phyloP scores from a whole-genome alignment of 2,113 vertebrate species.

The Rhadina sibilatrix region DNA sequence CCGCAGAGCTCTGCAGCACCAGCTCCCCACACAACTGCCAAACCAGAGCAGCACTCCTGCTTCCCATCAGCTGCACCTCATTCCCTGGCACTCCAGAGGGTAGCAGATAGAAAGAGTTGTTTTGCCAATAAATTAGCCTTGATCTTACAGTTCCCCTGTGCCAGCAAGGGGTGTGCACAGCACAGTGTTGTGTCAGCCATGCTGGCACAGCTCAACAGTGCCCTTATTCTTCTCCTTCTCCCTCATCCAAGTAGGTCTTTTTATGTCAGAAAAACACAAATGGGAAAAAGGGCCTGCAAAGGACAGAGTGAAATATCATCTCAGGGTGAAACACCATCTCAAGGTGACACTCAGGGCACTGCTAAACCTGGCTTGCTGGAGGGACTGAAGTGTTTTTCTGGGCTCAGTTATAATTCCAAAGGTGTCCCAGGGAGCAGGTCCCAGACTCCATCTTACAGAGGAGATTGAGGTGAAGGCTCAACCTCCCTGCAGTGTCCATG shows the following conservation, averaged over 20 bases:
- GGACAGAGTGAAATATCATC: neutral
- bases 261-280: neutral
- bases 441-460: neutral
- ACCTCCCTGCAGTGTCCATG: accelerated
- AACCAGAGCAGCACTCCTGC: neutral
- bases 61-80: neutral
- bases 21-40: neutral
- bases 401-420: neutral
- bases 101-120: neutral
- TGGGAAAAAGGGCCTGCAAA: neutral
- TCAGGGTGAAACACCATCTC: neutral
- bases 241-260: neutral
- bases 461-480: neutral
- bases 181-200: neutral
- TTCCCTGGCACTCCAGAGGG: neutral
- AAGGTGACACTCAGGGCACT: neutral
- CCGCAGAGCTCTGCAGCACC: neutral
- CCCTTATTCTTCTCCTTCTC: neutral
- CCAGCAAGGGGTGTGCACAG: neutral
- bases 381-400: neutral
- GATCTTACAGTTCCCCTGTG: neutral
- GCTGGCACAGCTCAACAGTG: neutral
- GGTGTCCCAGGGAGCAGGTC: neutral
- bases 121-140: neutral
- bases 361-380: neutral